phyloP scores from a whole-genome alignment of 2,113 vertebrate genomes.

The Pantherophis guttatus region DNA sequence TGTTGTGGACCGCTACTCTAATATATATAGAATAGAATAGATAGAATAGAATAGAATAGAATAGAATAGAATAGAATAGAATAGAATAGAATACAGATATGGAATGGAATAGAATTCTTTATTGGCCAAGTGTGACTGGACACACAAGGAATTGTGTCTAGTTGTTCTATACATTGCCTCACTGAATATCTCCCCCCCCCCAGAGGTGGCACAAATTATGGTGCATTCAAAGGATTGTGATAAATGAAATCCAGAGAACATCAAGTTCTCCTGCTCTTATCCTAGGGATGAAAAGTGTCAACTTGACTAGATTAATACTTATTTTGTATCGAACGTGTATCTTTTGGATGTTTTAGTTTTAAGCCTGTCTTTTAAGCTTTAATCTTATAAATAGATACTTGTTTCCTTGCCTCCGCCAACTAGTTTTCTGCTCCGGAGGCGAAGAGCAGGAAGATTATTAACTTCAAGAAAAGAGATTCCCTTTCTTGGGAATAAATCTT shows the following conservation, averaged over 20 bases:
- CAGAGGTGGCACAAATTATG: neutral
- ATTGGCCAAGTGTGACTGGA: too few species aligned
- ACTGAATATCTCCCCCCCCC: too few species aligned
- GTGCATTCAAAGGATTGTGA: neutral
- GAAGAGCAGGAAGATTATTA: neutral
- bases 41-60: too few species aligned
- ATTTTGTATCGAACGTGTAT: neutral
- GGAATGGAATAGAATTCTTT: too few species aligned
- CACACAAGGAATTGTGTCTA: too few species aligned
- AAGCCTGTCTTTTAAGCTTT: neutral
- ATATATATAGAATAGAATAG: too few species aligned
- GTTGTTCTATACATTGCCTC: too few species aligned
- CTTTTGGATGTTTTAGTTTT: neutral
- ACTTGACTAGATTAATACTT: neutral
- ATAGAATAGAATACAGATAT: too few species aligned
- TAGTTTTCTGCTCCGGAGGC: neutral
- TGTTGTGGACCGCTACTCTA: too few species aligned
- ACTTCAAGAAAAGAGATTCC: neutral
- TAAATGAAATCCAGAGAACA: neutral
- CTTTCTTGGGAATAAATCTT: neutral
- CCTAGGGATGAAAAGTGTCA: neutral
- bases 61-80: too few species aligned
- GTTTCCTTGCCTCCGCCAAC: neutral
- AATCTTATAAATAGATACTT: neutral
- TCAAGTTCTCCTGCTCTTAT: neutral